Percentiles rank a stretch among this genome's conserved stretches.
These are phyloP conservation scores for Onychomys leucogaster DNA, from an alignment of 2,797 vertebrate species.

Conservation along the genomic window DNA sequence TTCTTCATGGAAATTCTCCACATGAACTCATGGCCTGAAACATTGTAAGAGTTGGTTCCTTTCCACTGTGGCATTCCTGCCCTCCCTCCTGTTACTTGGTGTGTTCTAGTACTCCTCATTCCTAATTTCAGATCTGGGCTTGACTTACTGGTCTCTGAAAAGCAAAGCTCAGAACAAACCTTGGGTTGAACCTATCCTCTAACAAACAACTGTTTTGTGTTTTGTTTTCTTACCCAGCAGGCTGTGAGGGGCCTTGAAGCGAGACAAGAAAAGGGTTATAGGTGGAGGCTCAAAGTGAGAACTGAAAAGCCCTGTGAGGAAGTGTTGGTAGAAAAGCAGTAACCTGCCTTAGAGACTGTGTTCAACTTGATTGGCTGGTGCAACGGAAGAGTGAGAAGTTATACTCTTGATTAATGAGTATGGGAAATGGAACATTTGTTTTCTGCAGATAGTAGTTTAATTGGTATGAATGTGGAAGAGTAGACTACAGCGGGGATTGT, in stretches of 20 bases:
- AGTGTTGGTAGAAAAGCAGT: neutral
- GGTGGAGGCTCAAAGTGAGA: neutral
- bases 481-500: no score
- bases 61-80: neutral
- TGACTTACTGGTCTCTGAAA: neutral
- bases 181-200: neutral
- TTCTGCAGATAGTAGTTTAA: neutral
- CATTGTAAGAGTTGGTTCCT: neutral
- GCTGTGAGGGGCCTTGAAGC: neutral
- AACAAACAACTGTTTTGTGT: neutral
- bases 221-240: neutral
- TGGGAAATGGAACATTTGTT: neutral
- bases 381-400: neutral
- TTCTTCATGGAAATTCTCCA: neutral
- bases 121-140: neutral
- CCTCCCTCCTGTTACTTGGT: neutral
- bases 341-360: neutral
- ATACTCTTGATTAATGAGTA: neutral
- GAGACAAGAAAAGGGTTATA: neutral
- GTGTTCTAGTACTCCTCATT: neutral
- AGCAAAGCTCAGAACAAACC: neutral
- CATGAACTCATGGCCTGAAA: neutral
- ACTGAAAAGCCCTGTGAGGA: neutral
- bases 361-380: neutral
- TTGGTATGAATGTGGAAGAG: neutral